Percentiles rank a stretch among this genome's conserved stretches.
Evolutionary conservation across 2,888 invertebrate species (phyloP).

Genomic region (Watsonalla cultraria): DNA sequence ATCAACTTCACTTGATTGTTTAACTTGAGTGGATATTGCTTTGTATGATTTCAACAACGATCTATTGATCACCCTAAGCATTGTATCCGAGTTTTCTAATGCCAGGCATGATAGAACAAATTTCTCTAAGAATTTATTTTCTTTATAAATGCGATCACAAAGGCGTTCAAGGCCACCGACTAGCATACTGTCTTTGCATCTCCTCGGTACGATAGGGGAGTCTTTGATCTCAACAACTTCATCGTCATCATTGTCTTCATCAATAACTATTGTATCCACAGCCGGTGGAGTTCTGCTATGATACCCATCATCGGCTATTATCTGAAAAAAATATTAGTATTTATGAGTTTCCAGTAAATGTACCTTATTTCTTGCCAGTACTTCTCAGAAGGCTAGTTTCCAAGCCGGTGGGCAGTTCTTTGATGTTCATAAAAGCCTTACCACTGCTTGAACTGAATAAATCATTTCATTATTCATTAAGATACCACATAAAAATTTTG

Average conservation of each 20-base stretch:
- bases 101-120: conserved; percentile 39
- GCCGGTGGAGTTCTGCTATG: not conserved
- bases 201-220: not conserved
- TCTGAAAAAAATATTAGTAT: not conserved
- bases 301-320: not conserved
- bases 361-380: too few relatives aligned
- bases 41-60: conserved; percentile 37
- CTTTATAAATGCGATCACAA: conserved; percentile 18
- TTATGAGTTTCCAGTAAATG: too few relatives aligned
- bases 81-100: conserved; percentile 35
- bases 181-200: not conserved
- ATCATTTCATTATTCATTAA: too few relatives aligned
- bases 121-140: conserved; percentile 33
- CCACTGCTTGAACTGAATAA: too few relatives aligned
- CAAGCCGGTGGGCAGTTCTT: too few relatives aligned
- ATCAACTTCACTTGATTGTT: conserved; percentile 29
- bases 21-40: conserved; percentile 27
- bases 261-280: conserved; percentile 9
- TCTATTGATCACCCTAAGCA: conserved; percentile 40
- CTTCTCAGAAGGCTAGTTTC: too few relatives aligned
- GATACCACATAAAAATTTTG: too few relatives aligned
- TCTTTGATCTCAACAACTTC: conserved; percentile 10
- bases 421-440: too few relatives aligned
- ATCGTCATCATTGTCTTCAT: conserved; percentile 10
- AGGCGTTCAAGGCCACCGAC: not conserved